Evolutionary conservation across 2,888 invertebrate species (phyloP).

Genomic region (Corbicula japonica): DNA sequence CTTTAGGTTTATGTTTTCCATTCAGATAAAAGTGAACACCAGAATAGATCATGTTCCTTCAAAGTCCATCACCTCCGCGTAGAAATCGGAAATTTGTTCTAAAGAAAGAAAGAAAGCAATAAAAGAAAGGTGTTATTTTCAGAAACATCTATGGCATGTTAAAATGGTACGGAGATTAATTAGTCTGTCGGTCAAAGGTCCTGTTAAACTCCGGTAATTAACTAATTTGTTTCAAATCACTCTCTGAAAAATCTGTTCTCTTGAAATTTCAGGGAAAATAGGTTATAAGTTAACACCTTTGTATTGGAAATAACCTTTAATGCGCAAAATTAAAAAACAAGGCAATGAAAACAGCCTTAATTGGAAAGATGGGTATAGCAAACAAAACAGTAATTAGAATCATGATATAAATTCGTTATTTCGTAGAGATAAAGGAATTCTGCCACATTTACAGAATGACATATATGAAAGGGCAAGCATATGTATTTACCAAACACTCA

Average conservation of each 20-base stretch:
- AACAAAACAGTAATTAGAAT: no score
- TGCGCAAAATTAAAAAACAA: no score
- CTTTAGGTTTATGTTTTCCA: conserved; percentile 7
- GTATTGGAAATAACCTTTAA: no score
- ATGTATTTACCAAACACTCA: conserved; percentile 16
- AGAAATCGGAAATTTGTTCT: no score
- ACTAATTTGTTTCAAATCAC: neutral
- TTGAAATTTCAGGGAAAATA: no score
- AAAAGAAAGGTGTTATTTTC: neutral
- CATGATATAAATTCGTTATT: no score
- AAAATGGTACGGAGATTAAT: conserved; percentile 1
- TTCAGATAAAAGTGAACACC: neutral
- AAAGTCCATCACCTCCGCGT: conserved; percentile 22
- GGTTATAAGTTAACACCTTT: no score
- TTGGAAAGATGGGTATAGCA: no score
- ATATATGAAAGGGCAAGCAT: conserved; percentile 11
- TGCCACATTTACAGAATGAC: neutral
- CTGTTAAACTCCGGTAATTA: conserved; percentile 1
- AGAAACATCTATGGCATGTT: neutral
- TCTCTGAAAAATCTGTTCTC: no score
- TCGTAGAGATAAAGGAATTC: no score
- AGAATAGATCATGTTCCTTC: conserved; percentile 2
- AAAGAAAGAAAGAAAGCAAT: neutral
- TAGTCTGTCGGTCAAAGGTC: neutral
- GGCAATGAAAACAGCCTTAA: no score